Base-by-base conservation (phyloP, 1,140 invertebrate species). In the Halyomorpha halys region DNA sequence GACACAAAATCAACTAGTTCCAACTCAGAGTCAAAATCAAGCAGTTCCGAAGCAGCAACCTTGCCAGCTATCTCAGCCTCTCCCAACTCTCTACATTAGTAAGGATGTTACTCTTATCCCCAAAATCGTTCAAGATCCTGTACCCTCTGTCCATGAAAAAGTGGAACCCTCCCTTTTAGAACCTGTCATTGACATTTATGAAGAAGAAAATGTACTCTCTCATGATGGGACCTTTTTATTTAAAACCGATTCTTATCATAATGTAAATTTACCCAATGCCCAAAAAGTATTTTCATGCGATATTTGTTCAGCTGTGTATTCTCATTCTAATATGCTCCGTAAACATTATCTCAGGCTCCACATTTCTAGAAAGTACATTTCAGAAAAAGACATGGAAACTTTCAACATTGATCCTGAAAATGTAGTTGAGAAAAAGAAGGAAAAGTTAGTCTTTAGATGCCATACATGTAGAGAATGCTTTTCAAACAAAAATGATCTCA, bases 271-370 rank as follows among this genome's bases (percentile, higher is more conserved):
- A 44, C 62, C 65, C 8, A 71, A 73, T 45, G 74, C 74, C n/a
- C 70, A 72, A 21, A 75, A 74, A 54, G 21, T 75, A n/a, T 80
- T 73, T 62, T 72, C 72, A 23, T 82, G 81, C 73, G 79, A 81
- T 68, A 74, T 82, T 21, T 82, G 81, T 70, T 68, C 68, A 8
- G 74, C 73, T 5, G 69, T 75, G 1, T 82, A 81, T 68, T 72
- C 75, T 44, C 76, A 80, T 64, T 74, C 74, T n/a, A 78, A 80
- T 64, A 81, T 79, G 68, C 69, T 82, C 5, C 81, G 81, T 67
- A 72, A 79, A 23, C 81, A 82, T 68, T 81, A 78, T 64, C 66
- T 81, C 21, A 71, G 78, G n/a, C 75, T 73, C 65, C 81, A 82
- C 69, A 74, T 82, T 5, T 80, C 81, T 66, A 73, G 74, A 65